Percentiles rank a stretch among this genome's conserved stretches.
phyloP scores from a whole-genome alignment of 2,113 vertebrate genomes.

The Phalacrocorax aristotelis region DNA sequence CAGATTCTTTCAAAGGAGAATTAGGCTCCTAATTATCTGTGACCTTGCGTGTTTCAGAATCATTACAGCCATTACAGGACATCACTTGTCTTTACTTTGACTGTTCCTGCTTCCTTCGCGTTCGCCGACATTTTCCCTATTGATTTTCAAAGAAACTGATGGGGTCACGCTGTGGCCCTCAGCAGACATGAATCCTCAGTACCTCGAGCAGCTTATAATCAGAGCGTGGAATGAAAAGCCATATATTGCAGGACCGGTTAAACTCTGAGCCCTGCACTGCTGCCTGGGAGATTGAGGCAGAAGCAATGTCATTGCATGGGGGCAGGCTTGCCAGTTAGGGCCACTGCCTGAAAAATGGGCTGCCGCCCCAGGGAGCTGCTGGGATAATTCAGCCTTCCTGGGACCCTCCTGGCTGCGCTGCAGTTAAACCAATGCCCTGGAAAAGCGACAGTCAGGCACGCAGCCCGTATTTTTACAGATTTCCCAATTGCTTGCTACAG shows the following conservation, averaged over 20 bases:
- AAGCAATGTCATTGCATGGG: background rate
- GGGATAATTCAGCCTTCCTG: background rate
- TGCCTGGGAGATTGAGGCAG: background rate
- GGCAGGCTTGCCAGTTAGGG: background rate
- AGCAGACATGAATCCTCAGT: background rate
- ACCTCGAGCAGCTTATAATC: background rate
- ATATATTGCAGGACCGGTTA: background rate
- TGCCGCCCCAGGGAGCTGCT: background rate
- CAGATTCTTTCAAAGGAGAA: conserved; percentile 67
- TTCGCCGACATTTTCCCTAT: conserved; percentile 34
- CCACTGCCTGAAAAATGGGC: background rate
- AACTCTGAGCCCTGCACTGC: background rate
- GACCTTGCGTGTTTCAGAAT: conserved; percentile 53
- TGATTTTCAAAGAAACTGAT: conserved; percentile 52
- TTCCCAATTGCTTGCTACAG: background rate
- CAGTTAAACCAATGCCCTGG: background rate
- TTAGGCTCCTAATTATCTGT: conserved; percentile 68
- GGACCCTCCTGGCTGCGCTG: background rate
- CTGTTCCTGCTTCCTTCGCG: conserved; percentile 43
- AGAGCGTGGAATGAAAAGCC: background rate
- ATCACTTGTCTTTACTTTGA: conserved; percentile 46
- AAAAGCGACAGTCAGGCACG: fast-evolving
- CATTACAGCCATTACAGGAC: conserved; percentile 59
- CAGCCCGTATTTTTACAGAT: background rate
- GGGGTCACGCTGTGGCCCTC: conserved; percentile 5